phyloP scores from a whole-genome alignment of 2,113 vertebrate genomes.

The Marmota flaviventris region DNA sequence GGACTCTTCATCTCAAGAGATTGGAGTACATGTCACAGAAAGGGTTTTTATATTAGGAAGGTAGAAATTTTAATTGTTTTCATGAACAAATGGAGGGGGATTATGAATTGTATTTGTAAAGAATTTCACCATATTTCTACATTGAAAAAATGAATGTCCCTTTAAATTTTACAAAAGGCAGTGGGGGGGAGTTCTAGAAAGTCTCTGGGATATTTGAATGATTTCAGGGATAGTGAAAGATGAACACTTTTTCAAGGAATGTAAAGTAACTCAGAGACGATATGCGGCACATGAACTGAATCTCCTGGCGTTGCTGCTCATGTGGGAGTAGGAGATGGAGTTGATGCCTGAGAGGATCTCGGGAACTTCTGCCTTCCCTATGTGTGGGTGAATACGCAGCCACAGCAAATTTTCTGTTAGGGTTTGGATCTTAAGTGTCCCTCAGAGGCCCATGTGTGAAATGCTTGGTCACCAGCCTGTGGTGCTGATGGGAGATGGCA shows the following conservation, averaged over 20 bases:
- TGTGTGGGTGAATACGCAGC: accelerated
- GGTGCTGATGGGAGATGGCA: neutral
- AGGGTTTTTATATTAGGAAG: neutral
- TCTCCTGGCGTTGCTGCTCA: neutral
- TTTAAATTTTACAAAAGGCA: constrained; percentile 35
- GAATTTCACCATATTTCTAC: neutral
- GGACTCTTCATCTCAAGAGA: neutral
- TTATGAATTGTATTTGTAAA: neutral
- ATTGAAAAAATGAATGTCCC: neutral
- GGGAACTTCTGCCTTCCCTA: neutral
- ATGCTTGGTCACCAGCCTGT: neutral
- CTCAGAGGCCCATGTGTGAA: no score
- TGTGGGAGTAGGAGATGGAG: accelerated
- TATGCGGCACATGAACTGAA: accelerated
- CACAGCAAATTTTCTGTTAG: neutral
- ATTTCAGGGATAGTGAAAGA: neutral
- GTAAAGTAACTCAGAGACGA: neutral
- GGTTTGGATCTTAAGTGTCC: neutral
- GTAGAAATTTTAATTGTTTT: neutral
- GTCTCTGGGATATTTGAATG: neutral
- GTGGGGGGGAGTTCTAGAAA: neutral
- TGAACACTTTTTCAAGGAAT: neutral
- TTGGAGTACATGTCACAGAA: neutral
- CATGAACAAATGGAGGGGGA: neutral
- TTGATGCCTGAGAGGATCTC: no score